These are phyloP conservation scores for Diloba caeruleocephala DNA, from an alignment of 2,888 invertebrate species.

Conservation along the genomic window DNA sequence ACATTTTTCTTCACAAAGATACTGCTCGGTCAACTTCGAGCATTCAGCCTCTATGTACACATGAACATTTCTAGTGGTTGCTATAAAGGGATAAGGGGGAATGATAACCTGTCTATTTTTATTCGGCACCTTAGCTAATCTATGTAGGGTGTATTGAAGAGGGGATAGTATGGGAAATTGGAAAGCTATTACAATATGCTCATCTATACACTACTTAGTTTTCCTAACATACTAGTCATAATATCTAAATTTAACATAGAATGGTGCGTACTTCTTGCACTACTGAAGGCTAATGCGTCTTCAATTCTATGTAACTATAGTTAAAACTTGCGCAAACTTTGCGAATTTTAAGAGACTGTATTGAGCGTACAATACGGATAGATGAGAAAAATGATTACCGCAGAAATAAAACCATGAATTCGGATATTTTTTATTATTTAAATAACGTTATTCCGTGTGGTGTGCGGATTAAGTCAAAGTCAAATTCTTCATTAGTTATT, in stretches of 20 bases:
- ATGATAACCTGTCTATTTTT: not conserved
- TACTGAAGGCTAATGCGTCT: not conserved
- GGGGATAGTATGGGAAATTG: not conserved
- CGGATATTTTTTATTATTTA: too few relatives aligned
- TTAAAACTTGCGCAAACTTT: not conserved
- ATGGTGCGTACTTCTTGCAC: not conserved
- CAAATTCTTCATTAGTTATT: too few relatives aligned
- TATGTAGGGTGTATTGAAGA: not conserved
- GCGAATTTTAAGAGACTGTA: not conserved
- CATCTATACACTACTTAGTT: not conserved
- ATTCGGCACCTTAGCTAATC: not conserved
- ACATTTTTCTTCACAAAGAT: not conserved
- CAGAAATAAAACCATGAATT: too few relatives aligned
- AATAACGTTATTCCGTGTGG: too few relatives aligned
- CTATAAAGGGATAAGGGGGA: not conserved
- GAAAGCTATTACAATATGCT: not conserved
- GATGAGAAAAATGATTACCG: too few relatives aligned
- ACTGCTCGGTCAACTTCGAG: not conserved
- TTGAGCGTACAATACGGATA: not conserved
- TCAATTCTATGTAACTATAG: not conserved
- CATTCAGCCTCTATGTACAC: slow-evolving; percentile 3
- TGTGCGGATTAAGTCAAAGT: too few relatives aligned
- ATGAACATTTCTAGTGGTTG: not conserved
- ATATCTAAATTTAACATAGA: slow-evolving; percentile 1
- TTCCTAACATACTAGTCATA: not conserved